Base-by-base conservation (phyloP, 35 echinoderm and acorn worm species). In the Eucidaris tribuloides region DNA sequence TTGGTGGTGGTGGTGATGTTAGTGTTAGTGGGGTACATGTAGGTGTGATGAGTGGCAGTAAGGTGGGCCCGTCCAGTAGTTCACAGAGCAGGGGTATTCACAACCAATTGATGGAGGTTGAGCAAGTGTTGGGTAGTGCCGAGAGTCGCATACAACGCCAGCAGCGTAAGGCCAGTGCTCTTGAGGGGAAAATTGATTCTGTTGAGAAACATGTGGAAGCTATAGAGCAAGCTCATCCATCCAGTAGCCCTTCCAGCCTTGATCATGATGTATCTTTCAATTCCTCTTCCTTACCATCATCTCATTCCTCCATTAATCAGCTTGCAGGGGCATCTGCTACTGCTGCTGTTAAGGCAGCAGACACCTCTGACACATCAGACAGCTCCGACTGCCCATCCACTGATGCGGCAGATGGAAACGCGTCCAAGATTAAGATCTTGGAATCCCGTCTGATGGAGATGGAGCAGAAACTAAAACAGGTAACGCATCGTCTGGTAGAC, bases 401-500 rank as follows among this genome's bases (percentile, higher is more conserved):
- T 65, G 61, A 45, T 48, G 45, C 24, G 74, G 29, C 87, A 30
- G 87, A 89, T 44, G 41, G 79, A 71, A 50, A 57, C 2, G 82
- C 78, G 27, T 89, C 81, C 36, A 88, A 83, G 86, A 88, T 89
- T 38, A 81, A 87, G 49, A 62, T 66, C 34, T 55, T 96, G 71
- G 93, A 96, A 45, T 40, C 80, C 58, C 88, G 92, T 62, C 72
- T 99, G 31, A 65, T 71, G 5, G 56, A 70, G 49, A 86, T 83
- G 57, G 86, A 93, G 82, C 59, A 86, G 82, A 99, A 99, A 71
- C 68, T 93, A 45, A 99, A 90, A 65, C 76, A 86, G 62, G 85
- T 92, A 7, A 99, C 96, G 37, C 82, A 82, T 71, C 93, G 89
- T 76, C 90, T 99, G 44, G 78, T 99, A 28, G 96, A 99, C 76